Conservation (phyloP, 2,113 vertebrate genomes). For the Cynoglossus semilaevis region DNA sequence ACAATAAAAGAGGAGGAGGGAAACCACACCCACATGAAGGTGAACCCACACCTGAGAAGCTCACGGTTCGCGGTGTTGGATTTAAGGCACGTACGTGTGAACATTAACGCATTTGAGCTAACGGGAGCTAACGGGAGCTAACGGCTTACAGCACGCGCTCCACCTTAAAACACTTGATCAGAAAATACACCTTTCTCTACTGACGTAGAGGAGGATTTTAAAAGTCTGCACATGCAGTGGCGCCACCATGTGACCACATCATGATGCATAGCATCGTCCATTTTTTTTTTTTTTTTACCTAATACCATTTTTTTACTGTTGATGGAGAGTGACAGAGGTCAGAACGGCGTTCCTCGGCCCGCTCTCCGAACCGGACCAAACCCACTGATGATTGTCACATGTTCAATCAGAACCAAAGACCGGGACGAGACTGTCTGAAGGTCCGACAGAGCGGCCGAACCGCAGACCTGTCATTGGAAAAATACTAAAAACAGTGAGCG, state of each 20-base stretch:
- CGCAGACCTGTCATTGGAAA: no score
- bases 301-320: no score
- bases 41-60: slow-evolving; percentile 39
- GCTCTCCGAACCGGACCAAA: neutral
- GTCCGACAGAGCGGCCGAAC: no score
- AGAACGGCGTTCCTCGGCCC: no score
- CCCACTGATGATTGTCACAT: neutral
- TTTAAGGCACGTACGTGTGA: slow-evolving; percentile 67
- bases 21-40: slow-evolving; percentile 48
- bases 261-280: slow-evolving; percentile 68
- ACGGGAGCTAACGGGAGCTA: slow-evolving; percentile 45
- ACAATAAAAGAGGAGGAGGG: neutral
- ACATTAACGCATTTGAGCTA: slow-evolving; percentile 42
- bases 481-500: slow-evolving; percentile 43
- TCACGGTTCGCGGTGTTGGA: no score
- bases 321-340: no score
- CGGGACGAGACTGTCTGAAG: neutral
- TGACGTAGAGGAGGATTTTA: slow-evolving; percentile 54
- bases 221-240: slow-evolving; percentile 48
- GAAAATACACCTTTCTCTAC: slow-evolving; percentile 62
- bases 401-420: neutral
- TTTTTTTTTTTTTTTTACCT: no score
- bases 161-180: slow-evolving; percentile 59
- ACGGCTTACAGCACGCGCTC: no score
- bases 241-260: slow-evolving; percentile 21